Evolutionary conservation across 2,113 vertebrate genomes (phyloP), one percentile per base, ranked within the genome.

Genomic region (Silurus asotus): DNA sequence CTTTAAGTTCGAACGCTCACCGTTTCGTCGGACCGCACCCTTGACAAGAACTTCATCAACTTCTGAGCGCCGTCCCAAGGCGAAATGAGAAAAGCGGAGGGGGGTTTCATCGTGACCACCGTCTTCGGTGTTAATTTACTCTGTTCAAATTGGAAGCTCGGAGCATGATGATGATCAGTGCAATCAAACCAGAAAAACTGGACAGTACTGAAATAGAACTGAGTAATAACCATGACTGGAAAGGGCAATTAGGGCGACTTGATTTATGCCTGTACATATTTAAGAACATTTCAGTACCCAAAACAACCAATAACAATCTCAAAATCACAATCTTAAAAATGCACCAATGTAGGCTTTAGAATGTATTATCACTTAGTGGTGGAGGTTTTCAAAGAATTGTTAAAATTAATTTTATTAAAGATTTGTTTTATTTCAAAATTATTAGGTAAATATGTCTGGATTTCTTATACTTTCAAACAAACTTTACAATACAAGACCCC

Each of bases 11-110:
- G 93, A 95, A 92, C 92, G 93, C 28, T 82, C 56, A 82, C 20
- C 91, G 90, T 91, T 94, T 93, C 93, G 53, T 76, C 93, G 94
- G 91, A 93, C 94, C 88, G 94, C 93, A 94, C 95, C 95, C 94
- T 89, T 95, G 94, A 95, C 94, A 93, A 95, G 94, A 94, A 94
- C 81, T 77, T 83, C 93, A 91, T 92, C 94, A 67, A 91, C 19
- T 83, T 28, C 20, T 72, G 72, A 83, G 49, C n/a, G 19, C 13
- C 20, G 9, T 78, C 87, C 95, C 95, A 76, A 70, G 81, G 82
- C 51, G 20, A 76, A 65, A 59, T 79, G 48, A 92, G 90, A 91
- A 37, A 80, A 77, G 69, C 25, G 11, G 65, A 61, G 25, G 7
- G 51, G 70, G n/a, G 53, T 9, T n/a, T 58, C 74, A 37, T 82